Base-by-base conservation (phyloP, 2,888 invertebrate species). In the Catocala nupta region DNA sequence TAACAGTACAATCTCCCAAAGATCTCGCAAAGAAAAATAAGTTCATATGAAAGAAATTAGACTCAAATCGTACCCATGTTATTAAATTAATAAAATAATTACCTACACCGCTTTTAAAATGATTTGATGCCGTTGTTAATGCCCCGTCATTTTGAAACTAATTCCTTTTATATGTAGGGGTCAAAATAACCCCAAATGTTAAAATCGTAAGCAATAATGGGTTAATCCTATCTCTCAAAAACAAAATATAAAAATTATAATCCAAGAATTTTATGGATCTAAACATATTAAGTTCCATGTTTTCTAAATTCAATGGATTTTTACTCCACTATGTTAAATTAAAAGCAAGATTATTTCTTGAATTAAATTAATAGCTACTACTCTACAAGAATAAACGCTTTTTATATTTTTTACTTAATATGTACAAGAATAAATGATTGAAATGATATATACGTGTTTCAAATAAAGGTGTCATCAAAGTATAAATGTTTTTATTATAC, bases 201-300 rank as follows among this genome's bases (percentile, higher is more conserved):
- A 9, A 56, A 62, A 39, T 44, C 25, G 4, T 25, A 59, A 60
- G 56, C 36, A 36, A 10, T 45, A 47, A 52, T 51, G 34, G 39
- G 60, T 54, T 64, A 55, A 72, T 61, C 61, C 49, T 67, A 71
- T 54, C 65, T 68, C 48, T 1, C 52, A 56, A 67, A 42, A 36
- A 70, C 51, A 65, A 57, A 64, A 16, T 60, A 47, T 39, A 16
- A 61, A 63, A 59, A 59, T 59, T 64, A 55, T 68, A 66, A 44
- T 80, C 84, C 82, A 81, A 45, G 83, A 83, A 83, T 76, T 75
- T 70, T 63, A 68, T 66, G 82, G 84, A 81, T 80, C 70, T 78
- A 83, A 92, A 92, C 92, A 93, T 91, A 91, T 89, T 75, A 68
- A 78, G 80, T 77, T 90, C 90, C 91, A 89, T 89, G 84, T 77